A percentile compares a stretch with the other conserved stretches of the same genome.
Conservation (phyloP, 2,888 invertebrate genomes). For the Drosophila testacea region DNA sequence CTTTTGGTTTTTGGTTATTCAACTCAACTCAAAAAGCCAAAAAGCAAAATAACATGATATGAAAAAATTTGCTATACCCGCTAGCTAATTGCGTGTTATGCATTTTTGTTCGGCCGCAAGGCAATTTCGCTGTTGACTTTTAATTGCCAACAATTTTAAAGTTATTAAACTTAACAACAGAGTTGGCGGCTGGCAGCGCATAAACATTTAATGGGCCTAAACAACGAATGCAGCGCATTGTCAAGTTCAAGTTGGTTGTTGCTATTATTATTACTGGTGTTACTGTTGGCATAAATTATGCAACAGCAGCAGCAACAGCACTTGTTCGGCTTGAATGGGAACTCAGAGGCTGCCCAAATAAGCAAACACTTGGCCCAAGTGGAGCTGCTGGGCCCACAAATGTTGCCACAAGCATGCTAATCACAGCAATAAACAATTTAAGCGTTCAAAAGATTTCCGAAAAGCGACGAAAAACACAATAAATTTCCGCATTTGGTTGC, state of each 20-base stretch:
- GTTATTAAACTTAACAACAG: constrained; percentile 72
- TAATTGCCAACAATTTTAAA: constrained; percentile 69
- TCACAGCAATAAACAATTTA: constrained; percentile 78
- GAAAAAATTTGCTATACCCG: constrained; percentile 20
- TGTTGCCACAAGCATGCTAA: constrained; percentile 72
- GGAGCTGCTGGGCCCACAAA: constrained; percentile 39
- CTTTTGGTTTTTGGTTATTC: constrained; percentile 63
- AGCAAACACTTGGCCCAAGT: constrained; percentile 42
- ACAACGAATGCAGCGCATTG: constrained; percentile 53
- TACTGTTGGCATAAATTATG: constrained; percentile 58
- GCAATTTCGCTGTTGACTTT: constrained; percentile 52
- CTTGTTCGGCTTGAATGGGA: constrained; percentile 32
- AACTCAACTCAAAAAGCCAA: constrained; percentile 43
- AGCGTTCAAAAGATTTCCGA: constrained; percentile 74
- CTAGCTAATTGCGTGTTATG: constrained; percentile 67
- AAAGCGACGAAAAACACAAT: constrained; percentile 66
- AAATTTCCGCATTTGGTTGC: constrained; percentile 77
- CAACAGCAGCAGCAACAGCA: constrained; percentile 56
- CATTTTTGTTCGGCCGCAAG: constrained; percentile 55
- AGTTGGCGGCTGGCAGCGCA: constrained; percentile 25
- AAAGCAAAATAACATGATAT: constrained; percentile 9
- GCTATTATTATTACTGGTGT: constrained; percentile 2
- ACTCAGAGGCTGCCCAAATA: constrained; percentile 27
- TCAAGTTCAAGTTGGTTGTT: constrained; percentile 73
- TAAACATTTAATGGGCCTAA: constrained; percentile 57